phyloP scores from a whole-genome alignment of 2,113 vertebrate species.

The Corythoichthys intestinalis region DNA sequence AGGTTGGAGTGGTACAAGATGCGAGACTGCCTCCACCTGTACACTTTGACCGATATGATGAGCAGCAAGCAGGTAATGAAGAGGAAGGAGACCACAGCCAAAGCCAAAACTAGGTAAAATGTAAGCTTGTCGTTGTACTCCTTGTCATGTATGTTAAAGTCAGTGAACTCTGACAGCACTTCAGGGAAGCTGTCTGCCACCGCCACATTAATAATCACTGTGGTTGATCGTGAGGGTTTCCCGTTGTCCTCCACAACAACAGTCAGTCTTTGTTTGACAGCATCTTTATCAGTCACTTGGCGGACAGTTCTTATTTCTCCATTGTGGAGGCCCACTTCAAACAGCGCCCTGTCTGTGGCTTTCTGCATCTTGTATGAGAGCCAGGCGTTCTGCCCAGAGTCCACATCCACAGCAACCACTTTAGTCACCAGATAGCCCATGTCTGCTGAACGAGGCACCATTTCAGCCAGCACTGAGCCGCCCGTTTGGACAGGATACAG shows the following conservation, averaged over 20 bases:
- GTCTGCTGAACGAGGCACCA: background rate
- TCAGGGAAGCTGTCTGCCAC: conserved; percentile 2
- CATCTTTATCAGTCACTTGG: conserved; percentile 23
- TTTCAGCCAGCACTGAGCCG: background rate
- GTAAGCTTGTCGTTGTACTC: too few species aligned
- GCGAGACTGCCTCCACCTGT: conserved; percentile 1
- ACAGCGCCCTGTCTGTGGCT: too few species aligned
- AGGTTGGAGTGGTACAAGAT: conserved; percentile 2
- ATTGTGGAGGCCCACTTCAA: too few species aligned
- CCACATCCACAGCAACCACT: background rate
- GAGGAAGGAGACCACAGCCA: conserved; percentile 1
- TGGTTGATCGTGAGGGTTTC: conserved; percentile 8
- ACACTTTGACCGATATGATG: background rate
- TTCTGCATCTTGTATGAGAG: too few species aligned
- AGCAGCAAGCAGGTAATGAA: conserved; percentile 5
- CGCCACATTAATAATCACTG: conserved; percentile 6
- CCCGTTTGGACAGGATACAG: conserved; percentile 1
- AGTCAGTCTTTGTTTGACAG: conserved; percentile 47
- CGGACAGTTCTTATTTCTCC: conserved; percentile 16
- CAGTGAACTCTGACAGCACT: background rate
- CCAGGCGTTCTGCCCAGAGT: conserved; percentile 12
- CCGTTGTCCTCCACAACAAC: conserved; percentile 39
- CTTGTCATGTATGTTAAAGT: too few species aligned
- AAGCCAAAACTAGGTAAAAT: too few species aligned
- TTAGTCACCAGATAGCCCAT: background rate